These are phyloP conservation scores for Elymnias hypermnestra DNA, from an alignment of 1,140 invertebrate genomes.

Conservation along the genomic window DNA sequence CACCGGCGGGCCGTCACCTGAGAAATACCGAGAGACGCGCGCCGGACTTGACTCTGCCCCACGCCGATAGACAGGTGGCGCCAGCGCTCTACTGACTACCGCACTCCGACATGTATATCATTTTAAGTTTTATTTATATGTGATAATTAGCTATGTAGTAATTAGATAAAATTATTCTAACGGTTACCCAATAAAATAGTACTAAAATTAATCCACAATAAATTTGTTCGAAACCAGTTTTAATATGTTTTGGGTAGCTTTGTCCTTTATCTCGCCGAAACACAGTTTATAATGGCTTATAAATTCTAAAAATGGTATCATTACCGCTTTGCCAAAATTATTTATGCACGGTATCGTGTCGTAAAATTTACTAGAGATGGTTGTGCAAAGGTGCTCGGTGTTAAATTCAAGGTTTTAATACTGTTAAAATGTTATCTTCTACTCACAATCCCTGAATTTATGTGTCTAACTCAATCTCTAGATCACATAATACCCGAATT, in stretches of 20 bases:
- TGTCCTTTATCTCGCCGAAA: slow-evolving; percentile 17
- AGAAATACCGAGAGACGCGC: too few relatives aligned
- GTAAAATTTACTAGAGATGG: slow-evolving; percentile 8
- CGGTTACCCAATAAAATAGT: slow-evolving; percentile 11
- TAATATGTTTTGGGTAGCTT: slow-evolving; percentile 13
- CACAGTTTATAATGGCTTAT: slow-evolving; percentile 27
- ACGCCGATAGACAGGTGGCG: too few relatives aligned
- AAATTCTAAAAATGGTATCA: slow-evolving; percentile 34
- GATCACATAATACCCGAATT: too few relatives aligned
- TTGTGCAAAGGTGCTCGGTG: background rate
- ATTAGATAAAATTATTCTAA: too few relatives aligned
- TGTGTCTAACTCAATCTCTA: too few relatives aligned
- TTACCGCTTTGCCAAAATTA: slow-evolving; percentile 29
- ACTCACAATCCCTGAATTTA: too few relatives aligned
- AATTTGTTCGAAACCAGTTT: slow-evolving; percentile 10
- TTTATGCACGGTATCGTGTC: slow-evolving; percentile 19
- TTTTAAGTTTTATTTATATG: too few relatives aligned
- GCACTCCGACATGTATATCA: too few relatives aligned
- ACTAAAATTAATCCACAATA: slow-evolving; percentile 10
- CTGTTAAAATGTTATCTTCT: background rate
- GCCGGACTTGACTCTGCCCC: too few relatives aligned
- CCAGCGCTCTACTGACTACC: too few relatives aligned
- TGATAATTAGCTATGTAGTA: too few relatives aligned
- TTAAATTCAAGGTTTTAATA: background rate
- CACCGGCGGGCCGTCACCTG: too few relatives aligned